These are phyloP conservation scores for Sinohyriopsis cumingii DNA, from an alignment of 2,888 invertebrate species.

Conservation along the genomic window DNA sequence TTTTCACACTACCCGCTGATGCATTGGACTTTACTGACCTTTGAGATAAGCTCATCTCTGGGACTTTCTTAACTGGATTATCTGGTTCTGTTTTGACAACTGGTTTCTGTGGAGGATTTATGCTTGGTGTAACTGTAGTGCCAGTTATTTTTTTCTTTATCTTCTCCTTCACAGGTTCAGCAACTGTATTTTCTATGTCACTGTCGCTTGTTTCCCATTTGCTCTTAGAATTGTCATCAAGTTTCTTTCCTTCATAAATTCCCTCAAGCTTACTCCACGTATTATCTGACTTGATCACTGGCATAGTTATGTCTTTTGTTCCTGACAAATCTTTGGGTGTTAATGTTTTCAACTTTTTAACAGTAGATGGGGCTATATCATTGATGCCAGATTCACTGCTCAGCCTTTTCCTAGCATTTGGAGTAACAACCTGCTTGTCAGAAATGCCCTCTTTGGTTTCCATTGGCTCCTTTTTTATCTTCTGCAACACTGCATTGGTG, in stretches of 20 bases:
- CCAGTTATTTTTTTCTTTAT: conserved; percentile 16
- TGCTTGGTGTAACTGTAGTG: conserved; percentile 3
- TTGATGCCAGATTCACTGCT: conserved; percentile 53
- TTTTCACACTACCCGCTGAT: conserved; percentile 26
- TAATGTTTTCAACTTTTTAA: conserved; percentile 35
- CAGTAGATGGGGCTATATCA: conserved; percentile 35
- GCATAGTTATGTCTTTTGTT: conserved; percentile 18
- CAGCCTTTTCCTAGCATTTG: conserved; percentile 46
- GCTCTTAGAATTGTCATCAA: conserved; percentile 58
- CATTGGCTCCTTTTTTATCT: conserved; percentile 33
- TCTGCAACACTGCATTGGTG: conserved; percentile 19
- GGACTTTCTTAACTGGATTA: conserved; percentile 7
- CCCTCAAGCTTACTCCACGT: neutral
- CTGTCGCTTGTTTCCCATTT: conserved; percentile 68
- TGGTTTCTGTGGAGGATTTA: neutral
- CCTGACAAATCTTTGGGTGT: conserved; percentile 26
- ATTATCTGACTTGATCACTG: conserved; percentile 1
- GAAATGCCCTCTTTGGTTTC: conserved; percentile 12
- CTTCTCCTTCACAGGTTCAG: conserved; percentile 33
- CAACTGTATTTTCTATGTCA: conserved; percentile 52
- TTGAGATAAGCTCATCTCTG: conserved; percentile 20
- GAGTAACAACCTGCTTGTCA: conserved; percentile 25
- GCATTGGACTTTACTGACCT: conserved; percentile 27
- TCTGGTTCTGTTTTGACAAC: conserved; percentile 17
- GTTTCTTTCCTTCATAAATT: conserved; percentile 47